Evolutionary conservation across 2,888 invertebrate species (phyloP).

Genomic region (Caenorhabditis uteleia): DNA sequence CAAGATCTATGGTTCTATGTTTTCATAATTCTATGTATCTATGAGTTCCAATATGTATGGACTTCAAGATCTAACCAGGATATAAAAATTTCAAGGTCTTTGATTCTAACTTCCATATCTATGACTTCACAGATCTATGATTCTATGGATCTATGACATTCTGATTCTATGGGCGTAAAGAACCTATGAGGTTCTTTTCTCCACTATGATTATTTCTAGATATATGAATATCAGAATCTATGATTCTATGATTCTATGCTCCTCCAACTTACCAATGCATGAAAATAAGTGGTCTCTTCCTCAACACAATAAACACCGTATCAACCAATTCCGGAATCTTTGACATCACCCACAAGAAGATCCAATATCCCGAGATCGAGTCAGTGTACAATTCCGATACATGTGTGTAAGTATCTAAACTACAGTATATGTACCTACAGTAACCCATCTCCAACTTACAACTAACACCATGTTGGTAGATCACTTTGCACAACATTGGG

Average conservation of each 20-base stretch:
- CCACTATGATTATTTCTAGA: too few species aligned
- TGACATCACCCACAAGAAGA: slow-evolving; percentile 64
- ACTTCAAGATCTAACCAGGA: too few species aligned
- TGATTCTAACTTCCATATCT: too few species aligned
- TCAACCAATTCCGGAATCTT: slow-evolving; percentile 66
- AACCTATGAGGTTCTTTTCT: too few species aligned
- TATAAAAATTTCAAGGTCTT: too few species aligned
- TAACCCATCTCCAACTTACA: slow-evolving; percentile 35
- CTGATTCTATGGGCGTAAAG: too few species aligned
- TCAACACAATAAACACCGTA: slow-evolving; percentile 65
- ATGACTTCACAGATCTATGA: too few species aligned
- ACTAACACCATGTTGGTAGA: slow-evolving; percentile 48
- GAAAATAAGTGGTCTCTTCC: slow-evolving; percentile 65
- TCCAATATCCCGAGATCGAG: slow-evolving; percentile 60
- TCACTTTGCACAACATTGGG: slow-evolving; percentile 53
- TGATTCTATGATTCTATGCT: background rate
- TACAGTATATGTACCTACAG: background rate
- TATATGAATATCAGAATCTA: background rate
- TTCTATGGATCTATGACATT: too few species aligned
- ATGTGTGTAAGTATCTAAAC: slow-evolving; percentile 60
- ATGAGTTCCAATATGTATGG: too few species aligned
- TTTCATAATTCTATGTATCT: too few species aligned
- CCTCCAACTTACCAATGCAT: slow-evolving; percentile 50
- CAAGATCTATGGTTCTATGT: too few species aligned
- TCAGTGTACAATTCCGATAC: slow-evolving; percentile 58